These are phyloP conservation scores for Pseudobourletiella spinata DNA, from an alignment of 1,140 invertebrate genomes.

Conservation along the genomic window DNA sequence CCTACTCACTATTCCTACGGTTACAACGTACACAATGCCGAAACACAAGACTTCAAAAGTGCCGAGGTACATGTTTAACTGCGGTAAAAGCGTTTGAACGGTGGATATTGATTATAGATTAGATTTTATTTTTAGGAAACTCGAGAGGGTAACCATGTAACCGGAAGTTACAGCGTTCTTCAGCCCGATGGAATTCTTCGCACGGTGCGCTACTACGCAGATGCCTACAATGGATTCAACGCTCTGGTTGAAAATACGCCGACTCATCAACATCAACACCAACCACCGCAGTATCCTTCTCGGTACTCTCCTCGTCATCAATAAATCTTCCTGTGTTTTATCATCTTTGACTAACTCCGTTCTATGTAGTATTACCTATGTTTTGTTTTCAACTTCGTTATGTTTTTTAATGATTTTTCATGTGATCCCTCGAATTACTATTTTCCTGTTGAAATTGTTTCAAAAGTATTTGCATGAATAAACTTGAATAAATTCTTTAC, in stretches of 20 bases:
- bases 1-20: neutral
- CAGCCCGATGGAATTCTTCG: constrained; percentile 34
- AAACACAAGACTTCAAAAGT: constrained; percentile 4
- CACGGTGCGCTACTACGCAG: constrained; percentile 31
- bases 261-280: neutral
- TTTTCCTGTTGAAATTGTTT: too few species aligned
- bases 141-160: constrained; percentile 46
- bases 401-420: too few species aligned
- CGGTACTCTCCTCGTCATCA: neutral
- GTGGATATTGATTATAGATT: neutral
- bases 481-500: too few species aligned
- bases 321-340: too few species aligned
- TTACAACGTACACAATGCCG: neutral
- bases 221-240: constrained; percentile 33
- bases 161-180: constrained; percentile 44
- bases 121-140: constrained; percentile 40
- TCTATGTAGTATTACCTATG: too few species aligned
- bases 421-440: too few species aligned
- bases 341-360: too few species aligned
- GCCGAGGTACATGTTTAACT: neutral
- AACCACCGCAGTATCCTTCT: neutral
- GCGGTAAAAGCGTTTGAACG: too few species aligned
- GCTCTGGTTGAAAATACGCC: constrained; percentile 31
- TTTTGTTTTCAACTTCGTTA: too few species aligned
- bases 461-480: too few species aligned